Evolutionary conservation across 1,140 invertebrate species (phyloP).

Genomic region (Delia radicum): DNA sequence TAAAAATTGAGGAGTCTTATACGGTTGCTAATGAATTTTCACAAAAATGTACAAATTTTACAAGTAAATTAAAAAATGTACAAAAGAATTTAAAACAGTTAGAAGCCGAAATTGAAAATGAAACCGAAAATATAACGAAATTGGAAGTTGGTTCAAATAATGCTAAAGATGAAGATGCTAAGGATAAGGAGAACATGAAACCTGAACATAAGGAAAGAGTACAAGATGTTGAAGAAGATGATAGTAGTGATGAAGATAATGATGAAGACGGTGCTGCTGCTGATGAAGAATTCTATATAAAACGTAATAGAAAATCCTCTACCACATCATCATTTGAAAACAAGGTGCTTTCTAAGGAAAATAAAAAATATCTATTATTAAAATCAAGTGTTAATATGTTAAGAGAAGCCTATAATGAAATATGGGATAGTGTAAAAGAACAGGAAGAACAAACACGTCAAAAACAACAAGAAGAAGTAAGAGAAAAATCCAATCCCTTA

Average conservation of each 20-base stretch:
- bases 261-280: conserved; percentile 10
- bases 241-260: conserved; percentile 18
- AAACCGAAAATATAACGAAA: background rate
- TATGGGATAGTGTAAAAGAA: conserved; percentile 10
- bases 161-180: conserved; percentile 2
- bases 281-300: conserved; percentile 1
- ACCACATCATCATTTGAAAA: background rate
- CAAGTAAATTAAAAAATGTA: conserved; percentile 28
- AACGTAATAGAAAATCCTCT: background rate
- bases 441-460: background rate
- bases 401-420: conserved; percentile 35
- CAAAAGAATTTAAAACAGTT: conserved; percentile 27
- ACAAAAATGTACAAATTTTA: conserved; percentile 23
- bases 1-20: background rate
- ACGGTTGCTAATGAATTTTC: conserved; percentile 12
- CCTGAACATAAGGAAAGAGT: background rate
- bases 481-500: background rate
- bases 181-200: background rate
- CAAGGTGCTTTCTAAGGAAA: conserved; percentile 15
- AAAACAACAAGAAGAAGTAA: background rate
- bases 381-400: conserved; percentile 37
- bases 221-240: conserved; percentile 3
- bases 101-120: conserved; percentile 27
- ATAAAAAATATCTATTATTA: conserved; percentile 26
- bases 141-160: too few relatives aligned